A percentile compares a stretch with the other conserved stretches of the same genome.
phyloP scores from a whole-genome alignment of 2,888 invertebrate genomes.

The Asteroscopus sphinx region DNA sequence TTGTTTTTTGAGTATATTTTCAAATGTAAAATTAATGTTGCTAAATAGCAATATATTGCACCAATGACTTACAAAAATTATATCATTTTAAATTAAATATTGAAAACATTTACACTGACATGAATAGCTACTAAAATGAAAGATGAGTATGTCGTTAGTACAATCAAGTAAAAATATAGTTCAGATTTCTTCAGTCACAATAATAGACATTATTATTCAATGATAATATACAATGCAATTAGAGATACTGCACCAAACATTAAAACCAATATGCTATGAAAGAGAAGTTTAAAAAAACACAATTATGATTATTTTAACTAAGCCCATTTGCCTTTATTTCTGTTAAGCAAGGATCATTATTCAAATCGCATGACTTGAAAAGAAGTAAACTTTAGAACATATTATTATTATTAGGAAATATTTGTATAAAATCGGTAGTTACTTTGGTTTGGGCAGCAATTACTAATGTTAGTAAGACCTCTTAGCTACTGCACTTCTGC shows the following conservation, averaged over 20 bases:
- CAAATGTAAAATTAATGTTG: conserved; percentile 74
- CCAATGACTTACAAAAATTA: conserved; percentile 73
- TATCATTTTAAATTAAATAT: conserved; percentile 1
- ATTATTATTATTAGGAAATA: conserved; percentile 61
- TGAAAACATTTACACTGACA: not conserved
- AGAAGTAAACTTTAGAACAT: conserved; percentile 62
- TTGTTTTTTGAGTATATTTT: conserved; percentile 89
- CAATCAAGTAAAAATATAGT: conserved; percentile 68
- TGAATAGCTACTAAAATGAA: conserved; percentile 8
- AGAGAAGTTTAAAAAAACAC: conserved; percentile 79
- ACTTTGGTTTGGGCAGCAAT: conserved; percentile 76
- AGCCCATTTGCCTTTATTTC: conserved; percentile 85
- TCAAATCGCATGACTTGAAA: conserved; percentile 70
- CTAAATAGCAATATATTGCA: conserved; percentile 66
- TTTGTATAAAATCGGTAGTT: conserved; percentile 60
- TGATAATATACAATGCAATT: conserved; percentile 89
- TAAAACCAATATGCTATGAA: conserved; percentile 86
- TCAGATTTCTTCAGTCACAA: conserved; percentile 73
- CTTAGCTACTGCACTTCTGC: conserved; percentile 68
- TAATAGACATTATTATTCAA: conserved; percentile 81
- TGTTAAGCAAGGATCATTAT: conserved; percentile 77
- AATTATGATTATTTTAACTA: conserved; percentile 79
- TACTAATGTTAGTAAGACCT: conserved; percentile 63
- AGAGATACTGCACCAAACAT: conserved; percentile 89
- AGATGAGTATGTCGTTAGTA: conserved; percentile 75